These are phyloP conservation scores for Zoanthus sociatus DNA, from an alignment of 92 coral and sea anemone species.

Conservation along the genomic window DNA sequence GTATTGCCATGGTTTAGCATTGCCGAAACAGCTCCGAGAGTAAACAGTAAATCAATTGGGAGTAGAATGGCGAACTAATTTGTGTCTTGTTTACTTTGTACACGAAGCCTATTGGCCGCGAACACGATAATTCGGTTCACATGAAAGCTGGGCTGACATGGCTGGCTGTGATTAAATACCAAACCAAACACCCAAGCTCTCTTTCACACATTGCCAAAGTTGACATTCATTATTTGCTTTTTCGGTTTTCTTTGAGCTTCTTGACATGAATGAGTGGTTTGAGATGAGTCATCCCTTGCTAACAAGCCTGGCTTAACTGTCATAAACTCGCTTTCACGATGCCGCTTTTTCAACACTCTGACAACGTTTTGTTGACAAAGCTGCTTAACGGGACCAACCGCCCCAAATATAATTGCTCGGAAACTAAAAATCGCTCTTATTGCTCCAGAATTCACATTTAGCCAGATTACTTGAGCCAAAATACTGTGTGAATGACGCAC, in stretches of 20 bases:
- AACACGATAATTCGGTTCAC: conserved; percentile 81
- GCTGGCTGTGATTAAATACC: conserved; percentile 80
- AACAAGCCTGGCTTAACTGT: conserved; percentile 66
- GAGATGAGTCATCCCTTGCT: conserved; percentile 38
- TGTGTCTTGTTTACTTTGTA: conserved; percentile 71
- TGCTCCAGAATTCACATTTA: conserved; percentile 43
- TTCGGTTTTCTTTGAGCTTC: conserved; percentile 88
- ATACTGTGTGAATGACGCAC: conserved; percentile 33
- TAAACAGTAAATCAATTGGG: conserved; percentile 15
- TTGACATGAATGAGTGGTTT: conserved; percentile 77
- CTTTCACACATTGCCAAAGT: conserved; percentile 88
- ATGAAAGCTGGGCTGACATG: conserved; percentile 80
- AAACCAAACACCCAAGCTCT: conserved; percentile 87
- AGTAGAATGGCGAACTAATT: conserved; percentile 47
- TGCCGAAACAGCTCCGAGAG: conserved; percentile 13
- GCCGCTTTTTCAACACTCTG: conserved; percentile 79
- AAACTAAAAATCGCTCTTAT: conserved; percentile 42
- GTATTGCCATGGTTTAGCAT: conserved; percentile 8
- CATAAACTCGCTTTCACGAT: conserved; percentile 74
- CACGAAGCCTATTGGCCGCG: conserved; percentile 62
- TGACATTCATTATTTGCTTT: conserved; percentile 89
- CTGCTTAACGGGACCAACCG: conserved; percentile 60
- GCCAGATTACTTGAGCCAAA: conserved; percentile 1
- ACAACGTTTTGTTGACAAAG: conserved; percentile 81
- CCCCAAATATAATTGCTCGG: conserved; percentile 71